phyloP scores from a whole-genome alignment of 1,140 invertebrate species.

The Popillia japonica region DNA sequence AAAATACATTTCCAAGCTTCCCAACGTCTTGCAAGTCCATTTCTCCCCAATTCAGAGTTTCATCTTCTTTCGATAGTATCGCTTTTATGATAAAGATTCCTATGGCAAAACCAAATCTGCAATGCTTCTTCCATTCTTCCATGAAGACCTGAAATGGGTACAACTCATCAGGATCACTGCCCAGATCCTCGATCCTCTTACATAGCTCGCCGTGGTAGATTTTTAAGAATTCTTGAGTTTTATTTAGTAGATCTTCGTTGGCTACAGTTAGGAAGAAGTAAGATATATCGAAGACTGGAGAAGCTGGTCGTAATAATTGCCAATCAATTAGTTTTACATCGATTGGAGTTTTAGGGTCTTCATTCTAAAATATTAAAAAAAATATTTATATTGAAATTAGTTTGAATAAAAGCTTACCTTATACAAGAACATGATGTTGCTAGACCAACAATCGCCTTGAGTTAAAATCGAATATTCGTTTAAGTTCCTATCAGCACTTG shows the following conservation, averaged over 20 bases:
- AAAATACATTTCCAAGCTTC: neutral
- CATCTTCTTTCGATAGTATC: neutral
- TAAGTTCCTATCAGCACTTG: neutral
- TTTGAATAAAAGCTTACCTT: slow-evolving; percentile 44
- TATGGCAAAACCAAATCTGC: neutral
- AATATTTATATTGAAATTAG: neutral
- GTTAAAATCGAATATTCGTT: slow-evolving; percentile 56
- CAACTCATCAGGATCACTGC: slow-evolving; percentile 59
- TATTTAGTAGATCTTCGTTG: slow-evolving; percentile 60
- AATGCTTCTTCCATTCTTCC: slow-evolving; percentile 56
- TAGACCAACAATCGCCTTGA: slow-evolving; percentile 66
- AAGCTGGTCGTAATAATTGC: slow-evolving; percentile 64
- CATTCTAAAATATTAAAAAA: neutral
- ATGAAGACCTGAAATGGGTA: slow-evolving; percentile 61
- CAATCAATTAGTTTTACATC: slow-evolving; percentile 64
- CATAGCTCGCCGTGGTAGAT: slow-evolving; percentile 64
- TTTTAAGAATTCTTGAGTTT: slow-evolving; percentile 62
- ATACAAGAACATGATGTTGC: slow-evolving; percentile 66
- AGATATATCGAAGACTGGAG: slow-evolving; percentile 65
- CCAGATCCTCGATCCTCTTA: slow-evolving; percentile 51
- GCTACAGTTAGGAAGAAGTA: slow-evolving; percentile 66
- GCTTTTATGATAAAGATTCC: neutral
- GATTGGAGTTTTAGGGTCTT: slow-evolving; percentile 46
- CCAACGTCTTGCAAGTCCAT: neutral
- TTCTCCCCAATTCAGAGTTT: neutral